These are phyloP conservation scores for Aurelia aurita DNA, from an alignment of 30 jellyfish, hydroid and myxozoan species.

Conservation along the genomic window DNA sequence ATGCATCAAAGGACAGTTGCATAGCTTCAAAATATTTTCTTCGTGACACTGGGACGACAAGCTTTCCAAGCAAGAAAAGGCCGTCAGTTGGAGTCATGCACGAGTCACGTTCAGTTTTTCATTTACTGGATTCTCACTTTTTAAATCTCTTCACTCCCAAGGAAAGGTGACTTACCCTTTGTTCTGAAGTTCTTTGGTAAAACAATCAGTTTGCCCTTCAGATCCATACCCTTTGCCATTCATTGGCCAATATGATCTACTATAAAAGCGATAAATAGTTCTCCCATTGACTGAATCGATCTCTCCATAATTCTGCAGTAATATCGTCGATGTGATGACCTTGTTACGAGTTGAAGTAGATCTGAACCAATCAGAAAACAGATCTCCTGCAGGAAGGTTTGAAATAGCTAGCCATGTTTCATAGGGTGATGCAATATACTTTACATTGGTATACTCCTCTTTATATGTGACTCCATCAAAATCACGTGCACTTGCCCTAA, in stretches of 20 bases:
- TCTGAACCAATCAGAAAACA: constrained; percentile 84
- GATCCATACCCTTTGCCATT: constrained; percentile 83
- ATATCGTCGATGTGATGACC: constrained; percentile 30
- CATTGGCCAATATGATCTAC: constrained; percentile 75
- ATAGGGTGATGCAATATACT: constrained; percentile 74
- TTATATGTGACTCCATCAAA: constrained; percentile 75
- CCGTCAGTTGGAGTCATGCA: too few relatives aligned
- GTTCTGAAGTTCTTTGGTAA: constrained; percentile 58
- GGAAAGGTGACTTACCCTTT: constrained; percentile 62
- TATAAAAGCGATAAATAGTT: constrained; percentile 61
- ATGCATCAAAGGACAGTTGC: too few relatives aligned
- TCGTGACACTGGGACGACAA: too few relatives aligned
- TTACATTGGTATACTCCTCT: constrained; percentile 51
- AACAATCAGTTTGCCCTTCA: constrained; percentile 79
- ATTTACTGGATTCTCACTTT: too few relatives aligned
- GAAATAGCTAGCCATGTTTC: constrained; percentile 91
- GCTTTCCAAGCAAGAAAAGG: too few relatives aligned
- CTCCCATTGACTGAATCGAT: constrained; percentile 69
- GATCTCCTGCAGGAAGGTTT: constrained; percentile 69
- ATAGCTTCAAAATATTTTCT: too few relatives aligned
- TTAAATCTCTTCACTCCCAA: too few relatives aligned
- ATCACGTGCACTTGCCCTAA: constrained; percentile 75
- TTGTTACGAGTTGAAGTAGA: constrained; percentile 62
- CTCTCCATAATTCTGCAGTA: constrained; percentile 68
- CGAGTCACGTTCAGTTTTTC: too few relatives aligned